Evolutionary conservation across 2,113 vertebrate genomes (phyloP).

Genomic region (Amphiprion ocellaris): DNA sequence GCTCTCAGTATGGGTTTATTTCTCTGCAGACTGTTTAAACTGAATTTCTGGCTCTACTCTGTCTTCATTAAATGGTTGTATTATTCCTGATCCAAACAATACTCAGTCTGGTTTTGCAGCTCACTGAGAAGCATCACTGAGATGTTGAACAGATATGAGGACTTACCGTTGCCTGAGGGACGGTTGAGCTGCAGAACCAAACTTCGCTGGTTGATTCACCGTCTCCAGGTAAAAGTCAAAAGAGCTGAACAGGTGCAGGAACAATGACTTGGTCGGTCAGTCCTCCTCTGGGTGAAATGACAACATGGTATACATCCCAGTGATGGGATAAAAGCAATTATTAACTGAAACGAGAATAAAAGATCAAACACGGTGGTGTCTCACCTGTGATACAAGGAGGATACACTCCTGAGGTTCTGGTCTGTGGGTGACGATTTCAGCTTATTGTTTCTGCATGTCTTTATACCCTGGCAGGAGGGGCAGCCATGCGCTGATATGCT

Average conservation of each 20-base stretch:
- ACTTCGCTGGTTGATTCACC: not conserved
- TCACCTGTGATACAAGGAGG: slow-evolving; percentile 20
- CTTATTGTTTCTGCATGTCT: slow-evolving; percentile 17
- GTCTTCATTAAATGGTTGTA: not conserved
- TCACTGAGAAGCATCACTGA: not conserved
- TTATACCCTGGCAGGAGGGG: slow-evolving; percentile 51
- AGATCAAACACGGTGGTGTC: not conserved
- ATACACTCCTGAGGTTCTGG: not conserved
- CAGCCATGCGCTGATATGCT: not conserved
- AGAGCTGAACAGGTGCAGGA: slow-evolving; percentile 10
- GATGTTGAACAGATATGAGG: not conserved
- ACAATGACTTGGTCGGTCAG: no score
- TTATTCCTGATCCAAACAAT: not conserved
- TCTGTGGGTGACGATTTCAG: not conserved
- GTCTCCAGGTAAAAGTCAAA: not conserved
- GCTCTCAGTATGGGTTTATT: fast-evolving
- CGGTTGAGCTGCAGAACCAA: not conserved
- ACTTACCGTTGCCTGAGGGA: slow-evolving; percentile 8
- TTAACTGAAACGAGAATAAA: not conserved
- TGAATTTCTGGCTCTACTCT: not conserved
- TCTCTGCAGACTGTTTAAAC: not conserved
- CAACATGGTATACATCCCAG: not conserved
- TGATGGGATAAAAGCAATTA: not conserved
- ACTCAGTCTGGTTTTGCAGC: not conserved
- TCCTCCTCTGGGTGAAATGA: not conserved